A percentile compares a stretch with the other conserved stretches of the same genome.
phyloP scores from a whole-genome alignment of 1,140 invertebrate genomes.

The Plodia interpunctella region DNA sequence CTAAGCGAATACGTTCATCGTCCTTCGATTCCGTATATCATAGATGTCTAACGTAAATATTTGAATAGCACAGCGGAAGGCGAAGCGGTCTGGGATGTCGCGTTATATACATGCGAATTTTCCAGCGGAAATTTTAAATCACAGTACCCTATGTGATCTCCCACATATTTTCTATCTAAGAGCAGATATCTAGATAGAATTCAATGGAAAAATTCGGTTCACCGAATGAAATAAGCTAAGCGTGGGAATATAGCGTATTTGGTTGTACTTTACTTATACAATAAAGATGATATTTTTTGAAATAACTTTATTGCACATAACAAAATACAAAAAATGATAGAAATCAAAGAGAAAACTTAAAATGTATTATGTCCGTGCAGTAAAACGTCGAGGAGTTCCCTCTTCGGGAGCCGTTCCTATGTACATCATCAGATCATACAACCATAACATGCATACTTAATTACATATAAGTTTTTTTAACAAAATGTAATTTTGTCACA shows the following conservation, averaged over 20 bases:
- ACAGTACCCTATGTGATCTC: slow-evolving; percentile 14
- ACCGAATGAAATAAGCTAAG: background rate
- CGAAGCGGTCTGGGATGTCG: slow-evolving; percentile 21
- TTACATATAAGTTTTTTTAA: too few relatives aligned
- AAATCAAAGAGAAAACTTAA: too few relatives aligned
- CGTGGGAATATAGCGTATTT: background rate
- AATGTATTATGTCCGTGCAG: too few relatives aligned
- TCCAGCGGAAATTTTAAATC: slow-evolving; percentile 27
- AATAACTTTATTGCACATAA: too few relatives aligned
- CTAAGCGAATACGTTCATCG: slow-evolving; percentile 13
- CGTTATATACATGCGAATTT: slow-evolving; percentile 24
- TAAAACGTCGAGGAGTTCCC: too few relatives aligned
- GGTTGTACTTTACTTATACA: too few relatives aligned
- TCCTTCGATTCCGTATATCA: slow-evolving; percentile 18
- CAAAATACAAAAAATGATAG: too few relatives aligned
- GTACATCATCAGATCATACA: too few relatives aligned
- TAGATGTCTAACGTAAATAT: slow-evolving; percentile 29
- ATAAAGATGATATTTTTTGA: too few relatives aligned
- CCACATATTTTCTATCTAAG: background rate
- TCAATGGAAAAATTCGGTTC: background rate
- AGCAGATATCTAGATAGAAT: background rate
- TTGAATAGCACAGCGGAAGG: slow-evolving; percentile 26
- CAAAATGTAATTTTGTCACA: too few relatives aligned
- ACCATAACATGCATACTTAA: too few relatives aligned
- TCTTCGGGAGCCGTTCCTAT: too few relatives aligned